Percentiles rank a stretch among this genome's conserved stretches.
Evolutionary conservation across 2,113 vertebrate genomes (phyloP).

Genomic region (Semnornis frantzii): DNA sequence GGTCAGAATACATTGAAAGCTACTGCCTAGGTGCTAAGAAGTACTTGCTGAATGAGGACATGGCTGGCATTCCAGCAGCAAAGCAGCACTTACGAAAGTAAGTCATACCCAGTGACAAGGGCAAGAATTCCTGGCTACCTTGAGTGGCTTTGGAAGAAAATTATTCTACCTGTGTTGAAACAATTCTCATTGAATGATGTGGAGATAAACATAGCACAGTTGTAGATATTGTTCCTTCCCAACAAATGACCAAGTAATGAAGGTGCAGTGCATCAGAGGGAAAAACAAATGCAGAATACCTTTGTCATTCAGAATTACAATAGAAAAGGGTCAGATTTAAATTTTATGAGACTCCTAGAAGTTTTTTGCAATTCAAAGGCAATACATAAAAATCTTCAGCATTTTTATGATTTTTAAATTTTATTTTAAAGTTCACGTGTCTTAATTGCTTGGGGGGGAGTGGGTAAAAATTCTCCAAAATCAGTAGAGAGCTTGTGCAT

Average conservation of each 20-base stretch:
- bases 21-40: constrained; percentile 95
- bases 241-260: background rate
- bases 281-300: background rate
- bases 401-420: background rate
- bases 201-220: background rate
- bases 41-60: constrained; percentile 95
- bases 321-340: background rate
- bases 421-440: background rate
- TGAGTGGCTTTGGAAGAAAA: background rate
- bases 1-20: constrained; percentile 95
- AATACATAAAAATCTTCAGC: background rate
- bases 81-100: constrained; percentile 91
- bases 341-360: background rate
- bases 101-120: constrained; percentile 14
- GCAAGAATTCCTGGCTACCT: background rate
- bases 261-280: background rate
- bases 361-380: background rate
- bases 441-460: background rate
- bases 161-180: background rate
- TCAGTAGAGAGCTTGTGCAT: background rate
- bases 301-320: background rate
- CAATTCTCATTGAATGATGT: background rate
- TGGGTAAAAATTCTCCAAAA: background rate
- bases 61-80: constrained; percentile 92
- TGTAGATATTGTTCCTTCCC: background rate